Percentiles rank a stretch among this genome's conserved stretches.
These are phyloP conservation scores for Sweltsa coloradensis DNA, from an alignment of 1,140 invertebrate genomes.

Conservation along the genomic window DNA sequence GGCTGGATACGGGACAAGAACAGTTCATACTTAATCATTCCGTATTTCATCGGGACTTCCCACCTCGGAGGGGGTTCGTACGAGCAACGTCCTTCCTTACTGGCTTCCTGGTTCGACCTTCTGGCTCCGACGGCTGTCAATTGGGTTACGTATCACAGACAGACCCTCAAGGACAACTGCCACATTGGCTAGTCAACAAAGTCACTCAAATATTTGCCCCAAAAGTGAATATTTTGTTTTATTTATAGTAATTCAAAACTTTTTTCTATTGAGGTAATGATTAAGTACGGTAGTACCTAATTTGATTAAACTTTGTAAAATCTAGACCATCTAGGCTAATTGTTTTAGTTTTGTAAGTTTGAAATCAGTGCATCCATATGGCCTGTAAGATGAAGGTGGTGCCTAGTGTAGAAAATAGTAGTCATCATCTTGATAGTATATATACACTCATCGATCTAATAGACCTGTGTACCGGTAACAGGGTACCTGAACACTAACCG, in stretches of 20 bases:
- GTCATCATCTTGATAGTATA: no score
- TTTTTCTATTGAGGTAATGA: no score
- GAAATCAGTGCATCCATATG: no score
- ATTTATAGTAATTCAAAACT: constrained; percentile 2
- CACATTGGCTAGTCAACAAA: constrained; percentile 81
- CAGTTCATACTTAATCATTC: constrained; percentile 85
- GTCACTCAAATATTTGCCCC: constrained; percentile 77
- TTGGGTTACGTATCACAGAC: constrained; percentile 77
- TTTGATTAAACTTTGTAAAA: no score
- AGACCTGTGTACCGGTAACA: no score
- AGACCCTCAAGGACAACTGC: constrained; percentile 77
- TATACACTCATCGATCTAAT: no score
- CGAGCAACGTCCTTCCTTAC: constrained; percentile 46
- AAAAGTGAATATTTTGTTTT: constrained; percentile 34
- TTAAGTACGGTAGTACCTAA: no score
- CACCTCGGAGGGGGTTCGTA: constrained; percentile 68
- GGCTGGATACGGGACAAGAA: constrained; percentile 72
- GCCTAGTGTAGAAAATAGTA: no score
- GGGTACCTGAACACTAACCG: no score
- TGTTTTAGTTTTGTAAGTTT: no score
- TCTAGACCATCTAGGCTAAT: no score
- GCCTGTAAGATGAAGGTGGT: no score
- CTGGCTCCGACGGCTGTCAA: constrained; percentile 48
- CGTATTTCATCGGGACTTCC: constrained; percentile 72
- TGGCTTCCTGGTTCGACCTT: constrained; percentile 27